Base-by-base conservation (phyloP, 2,888 invertebrate genomes). In the Cheilosia pagana region DNA sequence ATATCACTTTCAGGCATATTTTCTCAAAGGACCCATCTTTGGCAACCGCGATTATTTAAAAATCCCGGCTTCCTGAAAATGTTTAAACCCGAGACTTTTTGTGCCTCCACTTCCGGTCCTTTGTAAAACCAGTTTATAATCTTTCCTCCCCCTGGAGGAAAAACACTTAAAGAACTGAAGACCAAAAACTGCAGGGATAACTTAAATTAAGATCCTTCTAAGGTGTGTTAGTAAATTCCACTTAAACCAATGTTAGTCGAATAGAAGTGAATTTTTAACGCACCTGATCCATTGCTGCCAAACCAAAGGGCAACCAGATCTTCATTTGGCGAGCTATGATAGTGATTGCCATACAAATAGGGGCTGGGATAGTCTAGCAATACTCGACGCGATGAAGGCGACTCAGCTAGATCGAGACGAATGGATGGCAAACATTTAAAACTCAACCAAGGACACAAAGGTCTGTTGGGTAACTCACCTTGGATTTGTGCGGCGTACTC, bases 271-370 rank as follows among this genome's bases (percentile, higher is more conserved):
- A 62, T 25, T n/a, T 63, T 35, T 19, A 88, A 92, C 93, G 93
- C 91, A 94, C 94, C 94, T 92, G 94, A 91, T 85, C 92, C 94
- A 90, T 94, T 93, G 90, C 94, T 94, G 88, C 95, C 94, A 90
- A 95, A 95, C 94, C 95, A 95, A 88, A 95, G 93, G 87, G 95
- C 95, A 90, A 95, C 95, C 90, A 95, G 92, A 91, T 95, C 95
- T 92, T 95, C 95, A 91, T 95, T 95, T 90, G 94, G 95, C 88
- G 95, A 92, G 88, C 92, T 90, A 87, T 92, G 92, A 92, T 93
- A 92, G 86, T 90, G 91, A 88, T 92, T 92, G 53, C 92, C 90
- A 88, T 92, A 92, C 68, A 92, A 87, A 89, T 92, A 92, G 25
- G 92, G 91, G 88, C 89, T 92, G 8, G 92, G 90, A 88, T 92